Percentiles rank a stretch among this genome's conserved stretches.
phyloP scores from a whole-genome alignment of 2,797 vertebrate species.

The Crenuchus spilurus region DNA sequence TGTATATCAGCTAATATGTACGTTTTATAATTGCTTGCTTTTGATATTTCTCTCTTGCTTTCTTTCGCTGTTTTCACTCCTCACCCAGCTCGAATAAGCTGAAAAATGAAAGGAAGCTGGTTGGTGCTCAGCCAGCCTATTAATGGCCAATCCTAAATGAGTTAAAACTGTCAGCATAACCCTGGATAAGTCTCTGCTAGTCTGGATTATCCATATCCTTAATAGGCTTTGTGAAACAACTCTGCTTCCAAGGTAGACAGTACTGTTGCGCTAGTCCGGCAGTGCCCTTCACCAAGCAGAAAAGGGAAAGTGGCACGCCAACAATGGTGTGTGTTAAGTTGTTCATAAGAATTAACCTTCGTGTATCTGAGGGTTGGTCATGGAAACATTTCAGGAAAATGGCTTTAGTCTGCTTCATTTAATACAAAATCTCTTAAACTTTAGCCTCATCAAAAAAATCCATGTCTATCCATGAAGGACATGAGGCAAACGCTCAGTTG shows the following conservation, averaged over 20 bases:
- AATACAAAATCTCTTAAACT: too few species aligned
- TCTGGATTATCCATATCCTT: slow-evolving; percentile 42
- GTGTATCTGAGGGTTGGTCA: not conserved
- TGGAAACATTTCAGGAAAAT: too few species aligned
- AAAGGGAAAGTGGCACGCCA: not conserved
- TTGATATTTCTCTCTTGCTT: too few species aligned
- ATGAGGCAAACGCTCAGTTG: too few species aligned
- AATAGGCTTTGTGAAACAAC: slow-evolving; percentile 37
- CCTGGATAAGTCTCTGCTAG: slow-evolving; percentile 31
- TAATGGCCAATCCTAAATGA: slow-evolving; percentile 30
- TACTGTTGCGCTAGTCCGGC: not conserved
- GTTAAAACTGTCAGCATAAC: slow-evolving; percentile 38
- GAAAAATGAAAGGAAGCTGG: not conserved
- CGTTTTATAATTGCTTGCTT: too few species aligned
- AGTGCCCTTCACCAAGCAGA: not conserved
- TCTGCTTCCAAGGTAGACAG: slow-evolving; percentile 9
- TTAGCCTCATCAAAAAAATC: too few species aligned
- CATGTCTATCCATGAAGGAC: too few species aligned
- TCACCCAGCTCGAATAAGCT: not conserved
- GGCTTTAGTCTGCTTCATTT: too few species aligned
- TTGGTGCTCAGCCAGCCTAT: slow-evolving; percentile 33
- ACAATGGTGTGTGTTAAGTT: not conserved
- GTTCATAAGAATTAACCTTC: not conserved
- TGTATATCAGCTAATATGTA: too few species aligned
- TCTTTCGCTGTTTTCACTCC: not conserved